Base-by-base conservation (phyloP, 1,140 invertebrate species). In the Prorops nasuta region DNA sequence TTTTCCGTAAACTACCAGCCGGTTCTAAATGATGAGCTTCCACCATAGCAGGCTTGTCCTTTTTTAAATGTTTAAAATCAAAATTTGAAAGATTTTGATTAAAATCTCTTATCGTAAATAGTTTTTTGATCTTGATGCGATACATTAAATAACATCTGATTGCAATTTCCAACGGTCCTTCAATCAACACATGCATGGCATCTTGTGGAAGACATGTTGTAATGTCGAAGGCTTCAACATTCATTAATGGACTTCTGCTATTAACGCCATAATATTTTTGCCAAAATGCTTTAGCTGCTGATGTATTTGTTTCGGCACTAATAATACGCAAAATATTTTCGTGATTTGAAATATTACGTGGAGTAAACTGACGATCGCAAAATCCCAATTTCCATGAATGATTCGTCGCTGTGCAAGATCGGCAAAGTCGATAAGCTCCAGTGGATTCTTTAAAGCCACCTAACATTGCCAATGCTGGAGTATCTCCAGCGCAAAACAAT, bases 151-250 rank as follows among this genome's bases (percentile, higher is more conserved):
- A 19, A n/a, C 36, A 36, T 32, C 35, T 31, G 20, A 32, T 43
- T 39, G 10, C 36, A 3, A 54, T 16, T 44, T 48, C 51, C 10
- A 16, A 12, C 12, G 51, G 21, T 10, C 58, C 63, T 49, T 63
- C 55, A 1, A 58, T 45, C 35, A 60, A 44, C 37, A 63, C 34
- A 20, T 66, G 58, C 57, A 66, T 60, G 1, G 8, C n/a, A 45
- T 60, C 60, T 54, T 60, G 60, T 10, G 60, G 58, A 12, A 66
- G 31, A 46, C 50, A 63, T 28, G 45, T 22, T 6, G 60, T 63
- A 0, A 58, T 49, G n/a, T 60, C 51, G 6, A 32, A 54, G 19
- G 15, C 14, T 10, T 3, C 15, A 2, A 48, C 32, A 10, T 24
- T 19, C 24, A 34, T 39, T 40, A 40, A 41, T 10, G 22, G 36